These are phyloP conservation scores for Zaprionus tsacasi DNA, from an alignment of 1,140 invertebrate species.

Conservation along the genomic window DNA sequence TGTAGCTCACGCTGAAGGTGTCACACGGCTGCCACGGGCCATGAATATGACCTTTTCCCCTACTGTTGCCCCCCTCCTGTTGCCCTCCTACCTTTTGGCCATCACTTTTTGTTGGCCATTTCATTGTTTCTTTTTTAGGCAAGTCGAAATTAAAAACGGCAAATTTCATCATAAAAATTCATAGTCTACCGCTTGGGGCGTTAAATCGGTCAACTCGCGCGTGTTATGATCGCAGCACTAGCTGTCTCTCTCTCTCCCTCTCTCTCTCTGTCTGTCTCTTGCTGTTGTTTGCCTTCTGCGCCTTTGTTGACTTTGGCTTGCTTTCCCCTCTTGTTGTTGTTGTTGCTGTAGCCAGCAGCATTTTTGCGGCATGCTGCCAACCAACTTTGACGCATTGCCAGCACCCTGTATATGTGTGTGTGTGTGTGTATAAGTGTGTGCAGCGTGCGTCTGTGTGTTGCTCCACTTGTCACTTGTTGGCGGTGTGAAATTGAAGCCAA, in stretches of 20 bases:
- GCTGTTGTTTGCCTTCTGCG: conserved; percentile 21
- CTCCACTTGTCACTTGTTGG: conserved; percentile 73
- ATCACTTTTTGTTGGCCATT: conserved; percentile 8
- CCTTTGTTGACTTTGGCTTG: conserved; percentile 51
- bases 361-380: conserved; percentile 74
- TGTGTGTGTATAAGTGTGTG: conserved; percentile 10
- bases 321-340: conserved; percentile 8
- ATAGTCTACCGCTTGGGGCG: conserved; percentile 55
- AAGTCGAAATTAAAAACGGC: conserved; percentile 59
- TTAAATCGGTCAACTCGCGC: conserved; percentile 22
- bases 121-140: conserved; percentile 24
- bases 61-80: background rate
- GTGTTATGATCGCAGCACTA: conserved; percentile 40
- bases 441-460: conserved; percentile 40
- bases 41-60: conserved; percentile 32
- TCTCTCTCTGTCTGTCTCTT: background rate
- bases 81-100: background rate
- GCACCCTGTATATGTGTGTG: conserved; percentile 10
- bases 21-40: conserved; percentile 41
- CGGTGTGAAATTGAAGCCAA: conserved; percentile 76
- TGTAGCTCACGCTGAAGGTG: conserved; percentile 37
- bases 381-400: conserved; percentile 68
- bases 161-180: conserved; percentile 69
- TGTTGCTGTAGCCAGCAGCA: conserved; percentile 45
- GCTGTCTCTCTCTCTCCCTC: background rate